phyloP scores from a whole-genome alignment of 2,113 vertebrate species.

The Gulo gulo region DNA sequence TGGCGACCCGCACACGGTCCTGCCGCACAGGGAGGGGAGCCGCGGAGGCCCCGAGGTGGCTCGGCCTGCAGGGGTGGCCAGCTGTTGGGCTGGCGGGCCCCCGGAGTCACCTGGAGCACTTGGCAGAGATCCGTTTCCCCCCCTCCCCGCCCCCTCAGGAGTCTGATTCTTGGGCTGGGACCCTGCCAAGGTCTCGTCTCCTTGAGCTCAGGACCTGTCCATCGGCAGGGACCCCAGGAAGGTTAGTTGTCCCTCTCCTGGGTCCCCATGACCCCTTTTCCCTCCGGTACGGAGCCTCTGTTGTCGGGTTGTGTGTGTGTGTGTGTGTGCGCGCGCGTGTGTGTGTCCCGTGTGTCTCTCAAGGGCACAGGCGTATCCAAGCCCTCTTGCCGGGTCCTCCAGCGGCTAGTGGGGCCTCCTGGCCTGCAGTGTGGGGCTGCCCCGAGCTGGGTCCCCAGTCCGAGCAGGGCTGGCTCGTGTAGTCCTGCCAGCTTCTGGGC shows the following conservation, averaged over 20 bases:
- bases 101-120: too few species aligned
- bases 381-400: too few species aligned
- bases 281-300: rapidly evolving
- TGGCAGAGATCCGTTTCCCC: neutral
- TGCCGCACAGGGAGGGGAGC: rapidly evolving
- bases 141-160: neutral
- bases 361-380: neutral
- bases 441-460: neutral
- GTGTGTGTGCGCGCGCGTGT: neutral
- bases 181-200: too few species aligned
- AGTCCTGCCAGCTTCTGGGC: neutral
- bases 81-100: too few species aligned
- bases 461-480: neutral
- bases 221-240: neutral
- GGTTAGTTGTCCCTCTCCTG: neutral
- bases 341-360: neutral
- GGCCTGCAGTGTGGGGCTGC: neutral
- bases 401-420: neutral
- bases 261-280: too few species aligned
- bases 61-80: rapidly evolving
- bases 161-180: neutral
- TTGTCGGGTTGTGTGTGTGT: neutral
- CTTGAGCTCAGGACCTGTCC: neutral
- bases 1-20: rapidly evolving
- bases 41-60: neutral